Percentiles rank a stretch among this genome's conserved stretches.
These are phyloP conservation scores for Salvelinus sp. DNA, from an alignment of 2,113 vertebrate genomes.

Conservation along the genomic window DNA sequence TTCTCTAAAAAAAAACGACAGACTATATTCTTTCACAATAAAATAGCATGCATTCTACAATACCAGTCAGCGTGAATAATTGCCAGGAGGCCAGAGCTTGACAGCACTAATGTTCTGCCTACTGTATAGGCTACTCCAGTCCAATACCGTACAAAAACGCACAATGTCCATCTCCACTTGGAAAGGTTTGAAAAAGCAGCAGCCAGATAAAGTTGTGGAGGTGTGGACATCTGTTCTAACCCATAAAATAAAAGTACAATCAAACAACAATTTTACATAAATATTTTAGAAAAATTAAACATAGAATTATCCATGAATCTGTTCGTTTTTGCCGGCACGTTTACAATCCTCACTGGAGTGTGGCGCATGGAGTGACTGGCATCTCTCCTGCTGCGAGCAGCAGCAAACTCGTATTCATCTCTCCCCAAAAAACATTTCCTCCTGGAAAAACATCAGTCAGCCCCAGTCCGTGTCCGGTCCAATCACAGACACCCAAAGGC, in stretches of 20 bases:
- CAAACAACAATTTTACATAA: background rate
- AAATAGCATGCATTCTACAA: background rate
- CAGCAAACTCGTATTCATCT: constrained; percentile 55
- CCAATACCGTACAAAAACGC: background rate
- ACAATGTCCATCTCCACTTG: background rate
- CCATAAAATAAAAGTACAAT: background rate
- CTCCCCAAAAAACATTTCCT: constrained; percentile 51
- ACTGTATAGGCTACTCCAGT: background rate
- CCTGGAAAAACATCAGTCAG: constrained; percentile 58
- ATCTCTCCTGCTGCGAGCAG: constrained; percentile 25
- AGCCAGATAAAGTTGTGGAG: background rate
- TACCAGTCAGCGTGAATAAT: background rate
- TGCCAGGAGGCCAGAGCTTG: background rate
- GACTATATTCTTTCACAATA: background rate
- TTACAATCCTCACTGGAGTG: constrained; percentile 19
- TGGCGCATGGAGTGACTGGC: constrained; percentile 32
- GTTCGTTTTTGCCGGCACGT: background rate
- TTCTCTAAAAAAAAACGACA: background rate
- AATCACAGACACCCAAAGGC: constrained; percentile 57
- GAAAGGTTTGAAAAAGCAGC: background rate
- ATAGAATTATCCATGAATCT: constrained; percentile 1
- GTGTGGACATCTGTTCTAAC: background rate
- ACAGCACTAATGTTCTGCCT: background rate
- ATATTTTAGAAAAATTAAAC: background rate
- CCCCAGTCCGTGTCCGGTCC: constrained; percentile 74